phyloP scores from a whole-genome alignment of 2,888 invertebrate genomes.

The Rotaria magnacalcarata region DNA sequence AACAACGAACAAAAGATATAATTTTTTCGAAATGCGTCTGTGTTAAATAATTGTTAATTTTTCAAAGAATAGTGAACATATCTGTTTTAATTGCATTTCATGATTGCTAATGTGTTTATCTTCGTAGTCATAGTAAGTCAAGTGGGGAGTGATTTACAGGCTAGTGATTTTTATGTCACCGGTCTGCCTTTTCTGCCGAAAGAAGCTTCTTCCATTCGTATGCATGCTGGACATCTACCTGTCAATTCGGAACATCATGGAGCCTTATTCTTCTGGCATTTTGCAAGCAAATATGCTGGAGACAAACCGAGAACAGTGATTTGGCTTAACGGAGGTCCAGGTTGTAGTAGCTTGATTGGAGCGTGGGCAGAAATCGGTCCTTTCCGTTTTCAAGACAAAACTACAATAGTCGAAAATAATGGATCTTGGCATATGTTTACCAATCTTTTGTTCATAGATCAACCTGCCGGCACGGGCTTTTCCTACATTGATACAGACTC shows the following conservation, averaged over 20 bases:
- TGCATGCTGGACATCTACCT: constrained; percentile 9
- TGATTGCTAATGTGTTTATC: background rate
- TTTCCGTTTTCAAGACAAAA: background rate
- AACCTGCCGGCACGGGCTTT: background rate
- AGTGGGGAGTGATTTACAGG: background rate
- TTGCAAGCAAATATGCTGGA: background rate
- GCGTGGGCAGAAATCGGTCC: background rate
- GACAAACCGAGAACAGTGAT: background rate
- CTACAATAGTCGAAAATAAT: background rate
- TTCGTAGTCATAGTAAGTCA: background rate
- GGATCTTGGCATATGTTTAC: background rate
- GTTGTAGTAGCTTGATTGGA: background rate
- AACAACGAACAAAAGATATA: no score
- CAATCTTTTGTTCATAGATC: background rate
- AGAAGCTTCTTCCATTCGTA: background rate
- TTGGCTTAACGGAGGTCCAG: background rate
- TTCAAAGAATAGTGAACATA: no score
- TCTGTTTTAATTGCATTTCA: background rate
- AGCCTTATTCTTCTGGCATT: background rate
- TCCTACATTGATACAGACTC: background rate
- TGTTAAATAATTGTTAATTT: no score
- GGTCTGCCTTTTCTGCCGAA: background rate
- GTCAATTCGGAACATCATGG: background rate
- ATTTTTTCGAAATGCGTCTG: no score
- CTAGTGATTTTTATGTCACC: background rate